Conservation (phyloP, 1,140 invertebrate genomes). For the Babylonia areolata region DNA sequence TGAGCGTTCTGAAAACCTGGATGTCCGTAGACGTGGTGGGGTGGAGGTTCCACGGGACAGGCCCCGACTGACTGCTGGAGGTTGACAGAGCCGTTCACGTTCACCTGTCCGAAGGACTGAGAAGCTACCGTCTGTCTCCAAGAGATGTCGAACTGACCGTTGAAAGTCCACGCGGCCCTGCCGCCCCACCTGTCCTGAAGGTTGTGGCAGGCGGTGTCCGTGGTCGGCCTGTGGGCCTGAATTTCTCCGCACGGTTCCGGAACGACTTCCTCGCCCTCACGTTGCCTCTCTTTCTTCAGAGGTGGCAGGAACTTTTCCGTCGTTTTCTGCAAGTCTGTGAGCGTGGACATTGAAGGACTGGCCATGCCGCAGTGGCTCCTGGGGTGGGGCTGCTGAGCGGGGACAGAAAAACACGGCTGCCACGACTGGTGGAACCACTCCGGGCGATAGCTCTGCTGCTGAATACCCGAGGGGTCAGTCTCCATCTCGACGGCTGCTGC, state of each 20-base stretch:
- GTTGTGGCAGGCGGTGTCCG: background rate
- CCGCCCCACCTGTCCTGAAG: background rate
- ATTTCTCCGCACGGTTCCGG: background rate
- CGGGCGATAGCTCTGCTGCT: background rate
- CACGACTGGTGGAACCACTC: background rate
- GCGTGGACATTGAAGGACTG: background rate
- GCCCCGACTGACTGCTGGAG: background rate
- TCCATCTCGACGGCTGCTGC: background rate
- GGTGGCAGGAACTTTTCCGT: slow-evolving; percentile 31
- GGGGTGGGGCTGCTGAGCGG: background rate
- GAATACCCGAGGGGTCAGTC: background rate
- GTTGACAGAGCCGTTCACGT: background rate
- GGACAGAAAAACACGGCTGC: background rate
- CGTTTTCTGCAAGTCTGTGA: slow-evolving; percentile 26
- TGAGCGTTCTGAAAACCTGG: background rate
- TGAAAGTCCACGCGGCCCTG: slow-evolving; percentile 5
- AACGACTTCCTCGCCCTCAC: background rate
- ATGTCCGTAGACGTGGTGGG: background rate
- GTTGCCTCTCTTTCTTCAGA: slow-evolving; percentile 4
- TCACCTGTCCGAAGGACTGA: background rate
- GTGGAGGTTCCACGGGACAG: background rate
- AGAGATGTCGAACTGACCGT: background rate
- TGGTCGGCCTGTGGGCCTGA: background rate
- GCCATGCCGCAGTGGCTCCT: background rate
- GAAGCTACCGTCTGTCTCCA: background rate